Evolutionary conservation across 2,888 invertebrate genomes (phyloP).

Genomic region (Zele albiditarsus): DNA sequence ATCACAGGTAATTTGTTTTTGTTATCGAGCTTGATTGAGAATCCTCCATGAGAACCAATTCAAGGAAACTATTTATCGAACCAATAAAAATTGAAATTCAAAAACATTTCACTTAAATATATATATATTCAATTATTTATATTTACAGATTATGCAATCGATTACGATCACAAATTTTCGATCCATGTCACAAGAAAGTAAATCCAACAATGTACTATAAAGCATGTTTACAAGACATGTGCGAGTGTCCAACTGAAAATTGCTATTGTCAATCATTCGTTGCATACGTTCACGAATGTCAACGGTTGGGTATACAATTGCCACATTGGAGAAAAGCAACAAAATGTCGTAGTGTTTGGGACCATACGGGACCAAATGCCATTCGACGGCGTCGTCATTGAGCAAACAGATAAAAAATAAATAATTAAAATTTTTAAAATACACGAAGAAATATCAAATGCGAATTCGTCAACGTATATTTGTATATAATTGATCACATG

Average conservation of each 20-base stretch:
- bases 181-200: constrained; percentile 85
- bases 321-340: constrained; percentile 83
- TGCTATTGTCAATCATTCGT: constrained; percentile 94
- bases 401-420: not conserved
- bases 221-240: constrained; percentile 90
- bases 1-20: constrained; percentile 67
- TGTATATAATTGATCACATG: not conserved
- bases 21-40: no score
- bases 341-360: constrained; percentile 77
- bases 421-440: not conserved
- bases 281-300: constrained; percentile 92
- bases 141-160: constrained; percentile 73
- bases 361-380: constrained; percentile 51
- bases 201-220: constrained; percentile 88
- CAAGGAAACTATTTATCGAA: no score
- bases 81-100: no score
- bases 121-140: not conserved
- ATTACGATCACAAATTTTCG: constrained; percentile 77
- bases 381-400: constrained; percentile 49
- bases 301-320: constrained; percentile 82
- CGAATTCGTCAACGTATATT: not conserved
- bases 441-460: not conserved
- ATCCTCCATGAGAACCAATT: no score
- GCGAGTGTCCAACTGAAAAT: constrained; percentile 85
- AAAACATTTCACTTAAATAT: constrained; percentile 47